A percentile compares a stretch with the other conserved stretches of the same genome.
Conservation (phyloP, 2,797 vertebrate species). For the Arnoldichthys spilopterus region DNA sequence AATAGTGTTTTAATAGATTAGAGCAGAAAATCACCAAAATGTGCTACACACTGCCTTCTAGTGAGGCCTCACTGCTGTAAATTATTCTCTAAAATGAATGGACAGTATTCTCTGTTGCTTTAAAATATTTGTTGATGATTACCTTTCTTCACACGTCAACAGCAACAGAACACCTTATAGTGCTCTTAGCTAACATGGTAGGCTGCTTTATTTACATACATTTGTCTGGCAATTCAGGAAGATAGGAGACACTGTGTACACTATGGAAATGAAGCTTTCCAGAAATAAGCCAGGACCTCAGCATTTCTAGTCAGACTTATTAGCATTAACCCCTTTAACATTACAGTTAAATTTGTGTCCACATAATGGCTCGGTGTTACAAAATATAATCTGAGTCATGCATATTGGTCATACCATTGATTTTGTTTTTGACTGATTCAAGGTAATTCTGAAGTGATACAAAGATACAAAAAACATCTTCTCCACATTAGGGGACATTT, state of each 20-base stretch:
- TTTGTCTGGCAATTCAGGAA: not conserved
- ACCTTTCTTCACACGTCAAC: not conserved
- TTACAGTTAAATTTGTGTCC: constrained; percentile 24
- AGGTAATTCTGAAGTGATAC: no score
- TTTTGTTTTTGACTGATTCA: no score
- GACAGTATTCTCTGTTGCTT: not conserved
- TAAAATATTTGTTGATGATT: not conserved
- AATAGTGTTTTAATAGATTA: not conserved
- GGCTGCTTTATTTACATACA: not conserved
- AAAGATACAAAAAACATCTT: no score
- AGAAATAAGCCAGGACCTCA: not conserved
- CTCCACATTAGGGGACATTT: no score
- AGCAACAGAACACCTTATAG: not conserved
- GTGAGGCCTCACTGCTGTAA: not conserved
- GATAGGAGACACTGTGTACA: not conserved
- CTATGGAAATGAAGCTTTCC: not conserved
- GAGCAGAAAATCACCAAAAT: not conserved
- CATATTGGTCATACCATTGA: no score
- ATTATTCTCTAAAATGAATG: not conserved
- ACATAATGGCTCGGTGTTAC: constrained; percentile 43
- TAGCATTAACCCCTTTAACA: no score
- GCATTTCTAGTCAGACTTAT: not conserved
- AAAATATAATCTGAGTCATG: not conserved
- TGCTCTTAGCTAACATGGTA: not conserved
- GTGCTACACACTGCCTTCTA: not conserved